Evolutionary conservation across 2,888 invertebrate species (phyloP).

Genomic region (Celastrina argiolus): DNA sequence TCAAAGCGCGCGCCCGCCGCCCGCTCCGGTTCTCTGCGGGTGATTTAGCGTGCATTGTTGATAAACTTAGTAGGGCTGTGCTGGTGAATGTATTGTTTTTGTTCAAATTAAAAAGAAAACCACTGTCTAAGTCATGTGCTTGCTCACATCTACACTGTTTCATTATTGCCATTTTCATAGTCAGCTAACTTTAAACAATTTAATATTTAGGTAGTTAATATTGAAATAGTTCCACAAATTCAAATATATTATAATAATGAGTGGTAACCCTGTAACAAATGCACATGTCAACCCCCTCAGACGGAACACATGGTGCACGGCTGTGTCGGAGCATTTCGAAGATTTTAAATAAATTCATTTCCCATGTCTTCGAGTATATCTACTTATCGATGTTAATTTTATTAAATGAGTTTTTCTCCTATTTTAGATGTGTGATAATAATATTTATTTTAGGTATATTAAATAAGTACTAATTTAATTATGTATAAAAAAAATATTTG

Average conservation of each 20-base stretch:
- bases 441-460: no score
- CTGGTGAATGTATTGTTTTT: constrained; percentile 24
- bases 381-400: neutral
- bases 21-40: constrained; percentile 55
- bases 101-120: no score
- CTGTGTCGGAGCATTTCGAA: constrained; percentile 42
- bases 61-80: constrained; percentile 51
- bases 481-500: no score
- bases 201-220: neutral
- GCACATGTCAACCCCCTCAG: constrained; percentile 61
- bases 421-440: no score
- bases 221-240: neutral
- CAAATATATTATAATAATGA: neutral
- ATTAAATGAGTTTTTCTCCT: neutral
- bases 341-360: constrained; percentile 34
- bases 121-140: no score
- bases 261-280: constrained; percentile 40
- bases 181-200: neutral
- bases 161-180: no score
- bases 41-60: constrained; percentile 63
- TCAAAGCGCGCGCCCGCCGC: constrained; percentile 45
- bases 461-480: no score
- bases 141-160: no score
- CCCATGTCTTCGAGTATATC: constrained; percentile 29
- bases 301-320: constrained; percentile 60